Evolutionary conservation across 2,797 vertebrate genomes (phyloP), one percentile per base, ranked within the genome.

Genomic region (Acanthornis magna): DNA sequence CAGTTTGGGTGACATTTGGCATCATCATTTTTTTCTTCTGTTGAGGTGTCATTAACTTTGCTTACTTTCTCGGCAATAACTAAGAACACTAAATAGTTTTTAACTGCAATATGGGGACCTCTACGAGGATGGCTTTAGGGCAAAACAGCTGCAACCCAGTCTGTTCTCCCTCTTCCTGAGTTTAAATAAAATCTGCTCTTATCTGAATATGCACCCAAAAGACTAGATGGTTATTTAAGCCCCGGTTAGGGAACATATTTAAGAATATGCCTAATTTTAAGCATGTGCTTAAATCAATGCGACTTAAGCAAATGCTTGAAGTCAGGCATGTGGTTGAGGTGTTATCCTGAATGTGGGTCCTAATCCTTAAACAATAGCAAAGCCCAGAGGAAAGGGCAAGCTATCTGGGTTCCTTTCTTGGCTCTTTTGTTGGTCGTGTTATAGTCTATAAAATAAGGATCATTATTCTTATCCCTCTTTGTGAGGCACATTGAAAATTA

Each of bases 291-390:
- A 94, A 96, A 96, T 96, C 95, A 96, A 58, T 88, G 81, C 4
- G 75, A 93, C 89, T 94, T 97, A 96, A 97, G 89, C 77, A 96
- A 95, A 93, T 95, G 89, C 95, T 95, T 96, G 91, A 97, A 96
- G 93, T 96, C 95, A 96, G 95, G 96, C 93, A 85, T 95, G 89
- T 92, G 85, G 91, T 43, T 82, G 94, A 97, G 95, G 85, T 96
- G 94, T 91, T 95, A 90, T 77, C 66, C 79, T 97, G 95, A 96
- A 90, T 96, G 89, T 96, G 92, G 73, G 83, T 91, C 91, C 93
- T 96, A 95, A 97, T 96, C 92, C 85, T 92, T 88, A 81, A 86
- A 96, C 95, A 96, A 95, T 93, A 90, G 92, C 91, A 94, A 92
- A 89, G 71, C 74, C 76, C 74, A 79, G 88, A 95, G 88, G 83